Percentiles rank a stretch among this genome's conserved stretches.
These are phyloP conservation scores for Camelus bactrianus DNA, from an alignment of 2,113 vertebrate species.

Conservation along the genomic window DNA sequence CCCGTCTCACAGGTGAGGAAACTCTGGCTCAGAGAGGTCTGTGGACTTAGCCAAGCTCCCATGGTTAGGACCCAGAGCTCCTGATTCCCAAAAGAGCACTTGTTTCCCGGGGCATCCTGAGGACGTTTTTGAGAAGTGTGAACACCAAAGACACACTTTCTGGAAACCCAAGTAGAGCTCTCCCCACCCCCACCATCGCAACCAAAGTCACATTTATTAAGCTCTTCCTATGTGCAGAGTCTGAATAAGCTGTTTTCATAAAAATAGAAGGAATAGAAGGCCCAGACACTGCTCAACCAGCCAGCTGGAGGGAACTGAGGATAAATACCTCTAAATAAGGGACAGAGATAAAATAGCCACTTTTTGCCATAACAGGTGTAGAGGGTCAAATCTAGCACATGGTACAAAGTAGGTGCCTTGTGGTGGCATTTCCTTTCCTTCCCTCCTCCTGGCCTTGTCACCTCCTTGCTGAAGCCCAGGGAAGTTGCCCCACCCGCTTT, in stretches of 20 bases:
- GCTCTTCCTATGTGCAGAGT: not conserved
- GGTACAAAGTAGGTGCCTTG: fast-evolving
- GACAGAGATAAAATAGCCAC: not conserved
- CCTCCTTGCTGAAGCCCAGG: not conserved
- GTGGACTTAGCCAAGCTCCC: not conserved
- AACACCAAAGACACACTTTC: not conserved
- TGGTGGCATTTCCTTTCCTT: not conserved
- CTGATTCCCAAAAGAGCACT: not conserved
- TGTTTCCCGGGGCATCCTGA: not conserved
- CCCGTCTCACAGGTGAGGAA: not conserved
- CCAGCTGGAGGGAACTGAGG: not conserved
- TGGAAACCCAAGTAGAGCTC: not conserved
- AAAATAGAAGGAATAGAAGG: not conserved
- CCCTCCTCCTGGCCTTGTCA: not conserved
- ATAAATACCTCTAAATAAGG: not conserved
- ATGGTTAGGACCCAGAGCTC: not conserved
- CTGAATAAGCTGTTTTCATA: not conserved
- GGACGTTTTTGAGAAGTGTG: not conserved
- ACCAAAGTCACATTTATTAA: not conserved
- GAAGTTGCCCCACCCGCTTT: not conserved
- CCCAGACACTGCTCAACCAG: not conserved
- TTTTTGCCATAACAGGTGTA: not conserved
- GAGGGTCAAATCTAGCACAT: not conserved
- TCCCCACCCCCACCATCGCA: not conserved
- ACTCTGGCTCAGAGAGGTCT: not conserved